Base-by-base conservation (phyloP, 2,797 vertebrate species). In the Rhinoraja longicauda region DNA sequence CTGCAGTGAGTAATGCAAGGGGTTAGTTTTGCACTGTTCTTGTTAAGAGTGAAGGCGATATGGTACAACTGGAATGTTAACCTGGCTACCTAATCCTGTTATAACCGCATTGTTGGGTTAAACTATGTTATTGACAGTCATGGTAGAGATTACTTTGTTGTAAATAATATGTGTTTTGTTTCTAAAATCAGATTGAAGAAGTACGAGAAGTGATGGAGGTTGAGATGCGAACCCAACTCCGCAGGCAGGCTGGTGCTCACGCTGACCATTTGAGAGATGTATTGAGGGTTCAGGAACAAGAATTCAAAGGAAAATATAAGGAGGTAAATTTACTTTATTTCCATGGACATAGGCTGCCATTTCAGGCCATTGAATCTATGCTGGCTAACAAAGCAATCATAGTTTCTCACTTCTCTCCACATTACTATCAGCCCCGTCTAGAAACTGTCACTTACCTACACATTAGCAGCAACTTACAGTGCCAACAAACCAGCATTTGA, bases 191-290 rank as follows among this genome's bases (percentile, higher is more conserved):
- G 99, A 95, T 98, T 59, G 96, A 97, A 10, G 98, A 99, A 94
- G 95, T 98, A 17, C 96, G 98, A 45, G 98, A 98, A 36, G 97
- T 98, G 95, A 98, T 99, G 98, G 99, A 99, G 95, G 96, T 93
- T 0, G 99, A 99, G 94, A 99, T 99, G 99, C 97, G 99, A 94
- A 99, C 98, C 0, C 99, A 99, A 96, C 97, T 99, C 0, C 97
- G 98, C 64, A 97, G 99, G 24, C 98, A 99, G 95, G 98, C 99
- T 0, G 98, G 98, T 0, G 99, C 98, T 75, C 98, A 99, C 96
- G 98, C 97, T 0, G 99, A 99, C 95, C 99, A 99, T 2, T 96
- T 99, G 93, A 95, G 96, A 59, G 99, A 99, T 0, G 98, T 99
- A 2, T 97, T 99, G 0, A 97, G 97, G 94, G 97, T 99, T 93